Conservation (phyloP, 2,797 vertebrate genomes). For the Oreonectes daqikongensis region DNA sequence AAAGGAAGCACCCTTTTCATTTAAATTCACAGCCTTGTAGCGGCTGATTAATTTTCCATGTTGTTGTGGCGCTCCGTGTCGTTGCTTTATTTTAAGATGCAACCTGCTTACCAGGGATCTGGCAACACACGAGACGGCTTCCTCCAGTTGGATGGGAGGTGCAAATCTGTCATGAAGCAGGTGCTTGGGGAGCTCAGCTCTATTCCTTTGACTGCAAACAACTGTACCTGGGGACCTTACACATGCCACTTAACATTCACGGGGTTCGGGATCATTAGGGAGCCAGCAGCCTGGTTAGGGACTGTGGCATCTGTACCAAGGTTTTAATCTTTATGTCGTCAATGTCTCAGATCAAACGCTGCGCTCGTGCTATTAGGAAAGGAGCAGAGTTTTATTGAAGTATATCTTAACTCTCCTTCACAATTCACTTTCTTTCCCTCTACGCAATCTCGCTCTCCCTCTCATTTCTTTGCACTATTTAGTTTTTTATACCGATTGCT, state of each 20-base stretch:
- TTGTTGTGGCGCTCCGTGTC: constrained; percentile 44
- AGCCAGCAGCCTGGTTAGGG: constrained; percentile 71
- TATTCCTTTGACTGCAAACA: constrained; percentile 67
- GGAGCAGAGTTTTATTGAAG: constrained; percentile 4
- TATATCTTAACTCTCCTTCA: not conserved
- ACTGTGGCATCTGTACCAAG: constrained; percentile 78
- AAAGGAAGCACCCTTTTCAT: constrained; percentile 38
- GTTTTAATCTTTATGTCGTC: constrained; percentile 78
- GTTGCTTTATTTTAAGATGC: constrained; percentile 59
- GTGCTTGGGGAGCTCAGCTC: constrained; percentile 72
- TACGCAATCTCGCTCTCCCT: not conserved
- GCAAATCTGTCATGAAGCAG: constrained; percentile 73
- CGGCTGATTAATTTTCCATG: constrained; percentile 49
- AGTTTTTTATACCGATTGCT: constrained; percentile 21
- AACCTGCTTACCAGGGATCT: constrained; percentile 56
- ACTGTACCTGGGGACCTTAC: constrained; percentile 76
- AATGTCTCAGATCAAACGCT: constrained; percentile 77
- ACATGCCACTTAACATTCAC: constrained; percentile 82
- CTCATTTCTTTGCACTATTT: not conserved
- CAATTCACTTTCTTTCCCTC: not conserved
- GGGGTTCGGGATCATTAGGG: constrained; percentile 79
- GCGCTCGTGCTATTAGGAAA: constrained; percentile 64
- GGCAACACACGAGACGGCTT: constrained; percentile 59
- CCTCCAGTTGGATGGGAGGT: constrained; percentile 65
- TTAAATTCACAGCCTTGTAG: constrained; percentile 43